Base-by-base conservation (phyloP, 37 sponge, comb jelly and placozoan genomes). In the Hexactinellida sp. region DNA sequence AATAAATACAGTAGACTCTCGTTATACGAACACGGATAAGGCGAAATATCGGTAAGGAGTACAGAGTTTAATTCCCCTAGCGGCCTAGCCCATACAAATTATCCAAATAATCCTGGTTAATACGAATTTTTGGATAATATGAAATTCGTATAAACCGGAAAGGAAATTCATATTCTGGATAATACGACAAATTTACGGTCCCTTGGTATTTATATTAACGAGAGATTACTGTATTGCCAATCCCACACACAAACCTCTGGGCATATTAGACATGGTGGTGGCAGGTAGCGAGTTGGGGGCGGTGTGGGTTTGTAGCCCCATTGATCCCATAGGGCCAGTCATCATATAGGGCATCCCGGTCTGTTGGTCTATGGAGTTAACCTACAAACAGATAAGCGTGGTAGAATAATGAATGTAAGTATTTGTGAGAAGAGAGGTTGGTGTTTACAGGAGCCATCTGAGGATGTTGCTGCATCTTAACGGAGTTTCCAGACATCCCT, bases 391-490 rank as follows among this genome's bases (percentile, higher is more conserved):
- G 13, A 63, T 19, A 16, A 47, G 16, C 52, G 16, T 16, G 52
- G 52, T 19, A 19, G 3, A 3, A 63, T 63, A 63, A 63, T 21
- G 13, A 21, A 63, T 63, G 13, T 63, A 21, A 63, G 21, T 3
- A 25, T 63, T 21, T 63, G 76, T 10, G n/a, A n/a, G n/a, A n/a
- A n/a, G n/a, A n/a, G n/a, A n/a, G n/a, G n/a, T n/a, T n/a, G n/a
- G n/a, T n/a, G 32, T 23, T n/a, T 63, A 63, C 30, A 63, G 76
- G 30, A 63, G 76, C 76, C 76, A 63, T 63, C 34, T 63, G 76
- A 25, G 21, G 76, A n/a, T 63, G 76, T 63, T 63, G 76, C 76
- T 63, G 76, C 76, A 63, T 63, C 30, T 63, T 63, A 63, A n/a
- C 76, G 34, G 76, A 28, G 34, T 63, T 63, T 32, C 25, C 76